These are phyloP conservation scores for Typhlichthys eigenmanni DNA, from an alignment of 2,797 vertebrate genomes.

Conservation along the genomic window DNA sequence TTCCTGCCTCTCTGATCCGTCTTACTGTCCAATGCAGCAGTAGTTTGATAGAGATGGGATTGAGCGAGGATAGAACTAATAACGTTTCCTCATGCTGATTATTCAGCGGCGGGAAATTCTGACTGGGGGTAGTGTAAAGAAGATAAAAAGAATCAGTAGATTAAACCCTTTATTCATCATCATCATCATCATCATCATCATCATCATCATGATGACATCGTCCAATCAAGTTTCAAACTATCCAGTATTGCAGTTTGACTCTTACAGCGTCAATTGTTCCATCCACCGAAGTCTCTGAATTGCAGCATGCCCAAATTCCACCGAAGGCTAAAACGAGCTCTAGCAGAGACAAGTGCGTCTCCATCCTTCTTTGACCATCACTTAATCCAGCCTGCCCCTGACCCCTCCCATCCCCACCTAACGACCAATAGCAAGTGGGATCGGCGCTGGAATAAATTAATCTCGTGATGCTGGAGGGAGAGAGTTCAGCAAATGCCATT, in stretches of 20 bases:
- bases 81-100: constrained; percentile 69
- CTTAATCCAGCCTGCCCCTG: constrained; percentile 17
- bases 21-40: constrained; percentile 53
- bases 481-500: constrained; percentile 36
- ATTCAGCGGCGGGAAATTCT: constrained; percentile 45
- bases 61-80: constrained; percentile 53
- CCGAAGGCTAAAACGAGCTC: constrained; percentile 19
- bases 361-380: constrained; percentile 40
- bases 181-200: constrained; percentile 20
- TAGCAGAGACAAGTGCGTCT: constrained; percentile 19
- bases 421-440: constrained; percentile 72
- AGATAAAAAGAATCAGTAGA: constrained; percentile 50
- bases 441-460: constrained; percentile 74
- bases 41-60: constrained; percentile 26
- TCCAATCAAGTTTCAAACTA: not conserved
- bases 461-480: constrained; percentile 33
- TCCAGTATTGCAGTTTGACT: no score
- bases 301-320: no score
- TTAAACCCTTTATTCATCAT: constrained; percentile 17
- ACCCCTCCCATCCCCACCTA: constrained; percentile 11
- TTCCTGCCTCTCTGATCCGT: constrained; percentile 55
- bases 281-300: no score
- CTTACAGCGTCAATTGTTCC: no score
- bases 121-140: constrained; percentile 32
- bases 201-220: constrained; percentile 7